These are phyloP conservation scores for Tetragonula carbonaria DNA, from an alignment of 2,888 invertebrate species.

Conservation along the genomic window DNA sequence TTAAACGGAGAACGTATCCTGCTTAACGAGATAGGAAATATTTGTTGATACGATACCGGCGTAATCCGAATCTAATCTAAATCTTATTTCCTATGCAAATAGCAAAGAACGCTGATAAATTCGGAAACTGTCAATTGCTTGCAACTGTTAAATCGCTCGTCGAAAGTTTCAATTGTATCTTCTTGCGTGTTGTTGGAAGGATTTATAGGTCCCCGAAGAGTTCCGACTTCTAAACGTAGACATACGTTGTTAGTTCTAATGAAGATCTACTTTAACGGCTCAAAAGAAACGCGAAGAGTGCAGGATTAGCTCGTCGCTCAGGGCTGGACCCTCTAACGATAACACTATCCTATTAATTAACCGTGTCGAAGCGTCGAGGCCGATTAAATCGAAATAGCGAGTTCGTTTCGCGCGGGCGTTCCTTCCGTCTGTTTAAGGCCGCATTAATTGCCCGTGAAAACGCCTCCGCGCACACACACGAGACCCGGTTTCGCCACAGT, in stretches of 20 bases:
- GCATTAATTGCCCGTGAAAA: conserved; percentile 77
- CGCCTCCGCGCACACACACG: conserved; percentile 67
- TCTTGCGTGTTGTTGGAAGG: not conserved
- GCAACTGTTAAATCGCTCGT: not conserved
- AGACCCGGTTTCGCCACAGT: conserved; percentile 70
- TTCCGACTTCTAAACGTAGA: not conserved
- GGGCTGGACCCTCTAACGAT: conserved; percentile 31
- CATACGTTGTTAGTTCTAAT: conserved; percentile 36
- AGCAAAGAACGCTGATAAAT: not conserved
- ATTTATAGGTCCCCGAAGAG: conserved; percentile 18
- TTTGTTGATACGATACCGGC: not conserved
- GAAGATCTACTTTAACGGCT: conserved; percentile 46
- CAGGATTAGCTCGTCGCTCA: conserved; percentile 47
- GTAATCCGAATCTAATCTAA: not conserved
- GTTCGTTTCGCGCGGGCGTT: conserved; percentile 63
- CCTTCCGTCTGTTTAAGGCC: conserved; percentile 65
- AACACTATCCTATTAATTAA: conserved; percentile 51
- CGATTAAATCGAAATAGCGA: conserved; percentile 61
- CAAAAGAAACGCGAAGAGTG: not conserved
- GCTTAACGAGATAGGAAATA: not conserved
- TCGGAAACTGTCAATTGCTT: not conserved
- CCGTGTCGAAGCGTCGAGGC: conserved; percentile 55
- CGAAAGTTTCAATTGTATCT: not conserved
- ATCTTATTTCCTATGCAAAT: not conserved
- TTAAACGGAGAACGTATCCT: not conserved